Conservation (phyloP, 2,797 vertebrate species). For the Anableps anableps region DNA sequence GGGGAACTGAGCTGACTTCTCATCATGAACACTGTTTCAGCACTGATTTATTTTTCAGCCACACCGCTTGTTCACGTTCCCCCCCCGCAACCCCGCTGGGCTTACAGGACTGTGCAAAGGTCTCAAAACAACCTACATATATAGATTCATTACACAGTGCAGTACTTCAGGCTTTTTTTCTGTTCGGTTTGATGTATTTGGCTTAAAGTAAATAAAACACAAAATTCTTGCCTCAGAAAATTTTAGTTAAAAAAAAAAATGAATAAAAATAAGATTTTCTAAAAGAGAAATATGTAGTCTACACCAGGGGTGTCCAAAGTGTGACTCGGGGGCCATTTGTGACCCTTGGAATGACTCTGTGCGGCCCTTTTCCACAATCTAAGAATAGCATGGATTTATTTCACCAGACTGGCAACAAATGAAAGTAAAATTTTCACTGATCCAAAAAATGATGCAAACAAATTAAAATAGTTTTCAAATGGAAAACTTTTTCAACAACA, state of each 20-base stretch:
- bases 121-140: not conserved
- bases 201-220: not conserved
- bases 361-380: too few relatives aligned
- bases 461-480: too few relatives aligned
- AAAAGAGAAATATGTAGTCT: too few relatives aligned
- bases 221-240: not conserved
- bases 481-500: too few relatives aligned
- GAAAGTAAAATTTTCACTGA: too few relatives aligned
- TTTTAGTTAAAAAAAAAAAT: not conserved
- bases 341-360: too few relatives aligned
- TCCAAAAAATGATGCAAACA: too few relatives aligned
- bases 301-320: too few relatives aligned
- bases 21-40: slow-evolving; percentile 32
- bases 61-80: not conserved
- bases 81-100: not conserved
- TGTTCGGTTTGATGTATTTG: not conserved
- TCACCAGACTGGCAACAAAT: too few relatives aligned
- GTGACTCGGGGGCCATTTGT: too few relatives aligned
- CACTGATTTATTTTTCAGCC: slow-evolving; percentile 40
- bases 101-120: not conserved
- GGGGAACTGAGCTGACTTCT: slow-evolving; percentile 53
- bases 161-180: not conserved
- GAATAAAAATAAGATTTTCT: not conserved
- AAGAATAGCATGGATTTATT: too few relatives aligned
- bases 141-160: slow-evolving; percentile 4